Evolutionary conservation across 2,888 invertebrate species (phyloP).

Genomic region (Leptopilina drosophilae): DNA sequence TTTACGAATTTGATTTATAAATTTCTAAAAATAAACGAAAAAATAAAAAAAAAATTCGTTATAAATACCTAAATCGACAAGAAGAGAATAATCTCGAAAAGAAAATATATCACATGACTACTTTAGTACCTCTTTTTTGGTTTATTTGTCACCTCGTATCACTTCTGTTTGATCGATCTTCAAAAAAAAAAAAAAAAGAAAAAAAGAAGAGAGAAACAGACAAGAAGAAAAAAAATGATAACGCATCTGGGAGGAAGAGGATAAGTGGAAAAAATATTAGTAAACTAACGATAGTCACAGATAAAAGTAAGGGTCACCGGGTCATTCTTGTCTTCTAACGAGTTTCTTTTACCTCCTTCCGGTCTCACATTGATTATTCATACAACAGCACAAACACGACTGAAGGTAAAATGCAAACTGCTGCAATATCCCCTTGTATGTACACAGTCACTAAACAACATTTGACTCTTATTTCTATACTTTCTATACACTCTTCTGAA

Average conservation of each 20-base stretch:
- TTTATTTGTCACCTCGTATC: neutral
- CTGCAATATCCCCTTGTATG: neutral
- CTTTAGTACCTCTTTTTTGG: neutral
- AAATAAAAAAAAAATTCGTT: neutral
- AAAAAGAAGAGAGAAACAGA: neutral
- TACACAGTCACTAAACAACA: constrained; percentile 12
- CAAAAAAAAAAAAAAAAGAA: neutral
- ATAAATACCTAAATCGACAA: too few species aligned
- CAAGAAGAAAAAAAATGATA: neutral
- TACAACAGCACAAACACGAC: constrained; percentile 13
- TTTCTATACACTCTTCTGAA: neutral
- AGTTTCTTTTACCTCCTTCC: constrained; percentile 28
- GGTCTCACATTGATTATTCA: constrained; percentile 29
- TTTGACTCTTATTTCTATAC: neutral
- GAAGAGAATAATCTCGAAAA: too few species aligned
- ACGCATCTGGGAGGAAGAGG: neutral
- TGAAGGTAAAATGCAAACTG: neutral
- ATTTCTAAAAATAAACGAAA: neutral
- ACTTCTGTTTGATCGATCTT: neutral
- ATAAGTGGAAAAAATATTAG: constrained; percentile 10
- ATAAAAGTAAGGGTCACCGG: constrained; percentile 30
- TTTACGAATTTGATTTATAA: too few species aligned
- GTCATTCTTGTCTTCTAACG: constrained; percentile 27
- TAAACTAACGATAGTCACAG: constrained; percentile 5
- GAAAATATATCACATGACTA: neutral